These are phyloP conservation scores for Diaphora mendica DNA, from an alignment of 2,888 invertebrate species.

Conservation along the genomic window DNA sequence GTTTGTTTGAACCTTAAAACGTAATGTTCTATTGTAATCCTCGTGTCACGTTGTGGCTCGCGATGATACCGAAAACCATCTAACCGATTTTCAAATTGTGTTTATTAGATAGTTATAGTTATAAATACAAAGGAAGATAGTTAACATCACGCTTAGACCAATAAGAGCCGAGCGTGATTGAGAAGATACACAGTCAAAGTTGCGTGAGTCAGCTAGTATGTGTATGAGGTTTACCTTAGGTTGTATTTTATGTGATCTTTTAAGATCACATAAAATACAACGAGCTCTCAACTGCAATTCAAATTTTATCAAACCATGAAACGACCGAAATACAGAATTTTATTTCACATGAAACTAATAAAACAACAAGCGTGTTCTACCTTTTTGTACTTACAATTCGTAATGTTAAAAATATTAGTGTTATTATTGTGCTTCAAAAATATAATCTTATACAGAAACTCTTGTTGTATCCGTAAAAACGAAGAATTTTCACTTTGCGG, in stretches of 20 bases:
- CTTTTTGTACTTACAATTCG: conserved; percentile 6
- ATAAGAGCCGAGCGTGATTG: no score
- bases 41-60: no score
- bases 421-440: conserved; percentile 32
- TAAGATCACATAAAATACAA: neutral
- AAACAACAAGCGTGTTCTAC: neutral
- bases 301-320: neutral
- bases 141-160: no score
- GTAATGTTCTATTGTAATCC: no score
- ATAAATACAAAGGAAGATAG: no score
- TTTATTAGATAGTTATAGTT: no score
- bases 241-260: no score
- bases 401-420: conserved; percentile 35
- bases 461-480: conserved; percentile 64
- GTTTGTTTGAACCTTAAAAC: no score
- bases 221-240: neutral
- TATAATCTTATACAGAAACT: conserved; percentile 59
- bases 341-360: neutral
- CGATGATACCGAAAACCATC: no score
- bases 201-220: neutral
- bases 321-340: neutral
- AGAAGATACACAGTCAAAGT: no score
- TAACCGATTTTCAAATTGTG: no score
- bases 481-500: conserved; percentile 78
- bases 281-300: neutral